Evolutionary conservation across 2,797 vertebrate species (phyloP).

Genomic region (Fistularia tabacaria): DNA sequence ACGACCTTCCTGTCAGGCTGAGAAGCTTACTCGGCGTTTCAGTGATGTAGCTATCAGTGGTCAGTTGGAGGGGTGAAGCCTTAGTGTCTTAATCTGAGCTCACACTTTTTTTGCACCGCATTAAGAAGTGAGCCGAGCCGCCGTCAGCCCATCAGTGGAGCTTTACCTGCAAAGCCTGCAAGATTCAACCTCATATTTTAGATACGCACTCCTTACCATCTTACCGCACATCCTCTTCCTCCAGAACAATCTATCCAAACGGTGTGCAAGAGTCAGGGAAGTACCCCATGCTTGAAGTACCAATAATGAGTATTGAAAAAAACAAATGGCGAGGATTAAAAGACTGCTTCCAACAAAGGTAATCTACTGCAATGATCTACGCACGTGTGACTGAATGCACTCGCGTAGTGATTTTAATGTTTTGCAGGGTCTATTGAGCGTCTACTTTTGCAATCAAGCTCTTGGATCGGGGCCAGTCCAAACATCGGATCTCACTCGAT

Average conservation of each 20-base stretch:
- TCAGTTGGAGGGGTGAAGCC: conserved; percentile 15
- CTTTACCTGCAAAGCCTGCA: neutral
- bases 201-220: conserved; percentile 1
- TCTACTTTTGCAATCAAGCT: conserved; percentile 6
- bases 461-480: conserved; percentile 1
- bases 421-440: conserved; percentile 10
- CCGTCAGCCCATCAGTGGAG: conserved; percentile 24
- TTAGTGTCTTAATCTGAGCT: conserved; percentile 34
- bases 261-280: too few species aligned
- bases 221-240: conserved; percentile 25
- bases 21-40: too few species aligned
- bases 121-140: conserved; percentile 23
- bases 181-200: neutral
- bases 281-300: too few species aligned
- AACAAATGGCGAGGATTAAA: conserved; percentile 2
- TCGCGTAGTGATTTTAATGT: conserved; percentile 8
- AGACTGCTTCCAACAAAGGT: conserved; percentile 18
- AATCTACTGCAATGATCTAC: conserved; percentile 23
- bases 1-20: too few species aligned
- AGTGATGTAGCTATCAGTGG: conserved; percentile 6
- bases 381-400: conserved; percentile 24
- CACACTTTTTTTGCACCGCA: conserved; percentile 29
- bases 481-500: conserved; percentile 5
- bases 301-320: too few species aligned
- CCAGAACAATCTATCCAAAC: conserved; percentile 4